Evolutionary conservation across 2,888 invertebrate species (phyloP), one percentile per base, ranked within the genome.

Genomic region (Strigamia transsilvanica): DNA sequence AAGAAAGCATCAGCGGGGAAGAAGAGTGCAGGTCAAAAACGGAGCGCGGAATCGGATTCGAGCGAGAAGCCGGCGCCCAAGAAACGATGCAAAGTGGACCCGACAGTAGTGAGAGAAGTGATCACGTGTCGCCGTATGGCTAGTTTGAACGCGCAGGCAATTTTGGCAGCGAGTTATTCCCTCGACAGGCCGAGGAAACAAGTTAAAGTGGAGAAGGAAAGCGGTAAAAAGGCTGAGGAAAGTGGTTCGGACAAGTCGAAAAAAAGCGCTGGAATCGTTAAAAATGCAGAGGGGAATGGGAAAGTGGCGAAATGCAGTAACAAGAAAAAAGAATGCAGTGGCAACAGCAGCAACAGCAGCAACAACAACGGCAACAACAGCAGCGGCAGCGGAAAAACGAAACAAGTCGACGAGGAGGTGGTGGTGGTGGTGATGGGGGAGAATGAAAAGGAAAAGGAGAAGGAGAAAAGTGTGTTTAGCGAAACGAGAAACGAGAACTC

Each of bases 51-150:
- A 41, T 41, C 80, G n/a, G 51, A 80, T 51, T 21, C 51, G 15
- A 38, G 23, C 42, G 27, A 80, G 3, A 51, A 51, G 38, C 34
- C 51, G 27, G 13, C 80, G 21, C 34, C 46, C 15, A 27, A 80
- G 51, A 27, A 46, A 18, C 42, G 23, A 46, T 27, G 46, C 23
- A 42, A 42, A 41, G 42, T 41, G 42, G 27, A 27, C 23, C 15
- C 38, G 38, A 80, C 34, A 23, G 42, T 46, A 13, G 42, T 42
- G 42, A 38, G 80, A 21, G 80, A 80, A 80, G 46, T 80, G 18
- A 79, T 95, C 79, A 94, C 94, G 18, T 91, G 94, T 85, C 96
- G 96, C 87, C 91, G 96, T 41, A 95, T 96, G 95, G 96, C 96
- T 23, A 95, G 95, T 87, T 89, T 96, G 41, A 96, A 96, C 88